These are phyloP conservation scores for Sarcophilus harrisii DNA, from an alignment of 2,797 vertebrate species.

Conservation along the genomic window DNA sequence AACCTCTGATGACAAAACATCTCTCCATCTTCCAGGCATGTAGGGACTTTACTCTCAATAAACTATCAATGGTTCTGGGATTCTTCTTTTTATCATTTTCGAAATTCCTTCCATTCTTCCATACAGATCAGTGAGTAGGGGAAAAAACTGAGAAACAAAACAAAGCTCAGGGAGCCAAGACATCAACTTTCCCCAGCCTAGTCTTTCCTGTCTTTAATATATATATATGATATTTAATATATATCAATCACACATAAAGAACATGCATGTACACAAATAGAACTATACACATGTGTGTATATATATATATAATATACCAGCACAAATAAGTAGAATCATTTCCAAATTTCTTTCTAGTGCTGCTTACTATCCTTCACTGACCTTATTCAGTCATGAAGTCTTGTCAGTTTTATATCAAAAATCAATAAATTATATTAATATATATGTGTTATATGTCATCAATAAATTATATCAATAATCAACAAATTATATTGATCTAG, in stretches of 20 bases:
- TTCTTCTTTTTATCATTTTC: neutral
- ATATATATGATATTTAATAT: neutral
- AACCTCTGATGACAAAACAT: neutral
- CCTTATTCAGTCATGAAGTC: neutral
- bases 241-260: neutral
- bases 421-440: neutral
- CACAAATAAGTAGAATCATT: neutral
- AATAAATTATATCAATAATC: too few species aligned
- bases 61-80: neutral
- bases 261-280: too few species aligned
- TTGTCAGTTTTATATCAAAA: neutral
- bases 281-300: neutral
- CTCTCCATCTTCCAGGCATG: neutral
- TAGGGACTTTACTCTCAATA: neutral
- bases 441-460: neutral
- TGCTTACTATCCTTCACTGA: neutral
- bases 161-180: neutral
- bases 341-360: neutral
- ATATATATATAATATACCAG: neutral
- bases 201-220: neutral
- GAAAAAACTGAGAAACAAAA: neutral
- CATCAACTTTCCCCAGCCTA: neutral
- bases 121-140: neutral
- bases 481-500: too few species aligned
- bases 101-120: neutral